Evolutionary conservation across 2,888 invertebrate species (phyloP).

Genomic region (Ashinkailepas kermadecensis): DNA sequence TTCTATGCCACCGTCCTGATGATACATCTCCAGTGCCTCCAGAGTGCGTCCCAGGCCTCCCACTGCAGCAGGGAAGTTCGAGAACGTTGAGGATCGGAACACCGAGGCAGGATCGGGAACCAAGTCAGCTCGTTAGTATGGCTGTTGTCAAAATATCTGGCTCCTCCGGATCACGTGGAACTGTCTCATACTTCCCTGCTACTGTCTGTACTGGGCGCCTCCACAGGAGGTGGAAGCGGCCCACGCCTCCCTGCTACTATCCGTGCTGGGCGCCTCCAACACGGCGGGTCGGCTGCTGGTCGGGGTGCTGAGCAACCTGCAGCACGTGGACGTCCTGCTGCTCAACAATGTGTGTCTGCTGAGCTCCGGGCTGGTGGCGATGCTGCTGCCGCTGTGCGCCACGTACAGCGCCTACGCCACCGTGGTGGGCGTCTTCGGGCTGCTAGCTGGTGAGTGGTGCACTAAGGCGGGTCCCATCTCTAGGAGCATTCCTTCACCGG

Average conservation of each 20-base stretch:
- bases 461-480: neutral
- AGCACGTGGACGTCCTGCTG: constrained; percentile 1
- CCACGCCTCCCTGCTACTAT: constrained; percentile 4
- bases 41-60: too few relatives aligned
- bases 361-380: constrained; percentile 3
- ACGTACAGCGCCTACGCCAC: neutral
- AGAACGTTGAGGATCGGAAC: too few relatives aligned
- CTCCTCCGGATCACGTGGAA: too few relatives aligned
- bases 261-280: neutral
- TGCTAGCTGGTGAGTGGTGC: neutral
- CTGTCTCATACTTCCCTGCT: too few relatives aligned
- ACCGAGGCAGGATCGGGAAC: too few relatives aligned
- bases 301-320: neutral
- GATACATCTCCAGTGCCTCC: too few relatives aligned
- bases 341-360: neutral
- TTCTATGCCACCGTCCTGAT: too few relatives aligned
- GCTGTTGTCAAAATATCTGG: too few relatives aligned
- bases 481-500: neutral
- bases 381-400: neutral
- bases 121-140: too few relatives aligned
- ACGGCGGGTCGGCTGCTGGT: neutral
- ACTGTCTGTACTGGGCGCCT: too few relatives aligned
- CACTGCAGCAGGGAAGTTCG: too few relatives aligned
- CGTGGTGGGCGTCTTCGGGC: neutral
- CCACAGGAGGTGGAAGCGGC: too few relatives aligned